Evolutionary conservation across 1,140 invertebrate species (phyloP).

Genomic region (Psix sp.): DNA sequence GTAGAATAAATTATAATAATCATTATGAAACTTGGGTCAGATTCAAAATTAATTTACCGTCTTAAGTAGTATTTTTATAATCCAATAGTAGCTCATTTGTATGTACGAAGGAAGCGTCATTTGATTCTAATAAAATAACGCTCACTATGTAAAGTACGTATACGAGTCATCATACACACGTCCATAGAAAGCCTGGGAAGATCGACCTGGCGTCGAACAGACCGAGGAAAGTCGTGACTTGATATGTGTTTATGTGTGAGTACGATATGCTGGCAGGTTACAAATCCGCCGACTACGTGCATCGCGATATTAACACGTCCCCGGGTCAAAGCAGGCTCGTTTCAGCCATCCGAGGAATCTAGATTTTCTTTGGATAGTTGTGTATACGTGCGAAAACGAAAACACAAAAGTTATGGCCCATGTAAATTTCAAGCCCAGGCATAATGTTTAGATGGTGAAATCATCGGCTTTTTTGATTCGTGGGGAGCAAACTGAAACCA

Average conservation of each 20-base stretch:
- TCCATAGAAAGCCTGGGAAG: constrained; percentile 45
- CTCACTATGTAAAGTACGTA: constrained; percentile 18
- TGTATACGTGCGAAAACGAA: constrained; percentile 34
- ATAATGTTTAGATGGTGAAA: no score
- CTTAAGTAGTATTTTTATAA: constrained; percentile 6
- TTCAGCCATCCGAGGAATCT: constrained; percentile 36
- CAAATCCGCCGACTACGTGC: constrained; percentile 28
- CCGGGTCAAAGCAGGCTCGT: constrained; percentile 4
- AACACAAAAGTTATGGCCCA: constrained; percentile 10
- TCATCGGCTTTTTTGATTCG: no score
- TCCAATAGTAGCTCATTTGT: background rate
- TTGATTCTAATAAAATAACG: constrained; percentile 34
- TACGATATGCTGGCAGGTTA: constrained; percentile 38
- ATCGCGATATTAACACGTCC: constrained; percentile 55
- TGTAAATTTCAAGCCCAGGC: constrained; percentile 19
- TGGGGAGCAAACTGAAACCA: no score
- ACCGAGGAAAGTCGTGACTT: constrained; percentile 52
- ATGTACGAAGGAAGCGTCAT: constrained; percentile 19
- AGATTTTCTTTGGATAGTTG: constrained; percentile 35
- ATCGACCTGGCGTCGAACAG: constrained; percentile 32
- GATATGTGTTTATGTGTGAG: constrained; percentile 16
- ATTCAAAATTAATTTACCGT: no score
- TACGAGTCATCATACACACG: constrained; percentile 32
- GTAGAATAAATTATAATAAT: no score
- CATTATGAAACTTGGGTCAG: no score